Evolutionary conservation across 2,797 vertebrate genomes (phyloP).

Genomic region (Lemur catta): DNA sequence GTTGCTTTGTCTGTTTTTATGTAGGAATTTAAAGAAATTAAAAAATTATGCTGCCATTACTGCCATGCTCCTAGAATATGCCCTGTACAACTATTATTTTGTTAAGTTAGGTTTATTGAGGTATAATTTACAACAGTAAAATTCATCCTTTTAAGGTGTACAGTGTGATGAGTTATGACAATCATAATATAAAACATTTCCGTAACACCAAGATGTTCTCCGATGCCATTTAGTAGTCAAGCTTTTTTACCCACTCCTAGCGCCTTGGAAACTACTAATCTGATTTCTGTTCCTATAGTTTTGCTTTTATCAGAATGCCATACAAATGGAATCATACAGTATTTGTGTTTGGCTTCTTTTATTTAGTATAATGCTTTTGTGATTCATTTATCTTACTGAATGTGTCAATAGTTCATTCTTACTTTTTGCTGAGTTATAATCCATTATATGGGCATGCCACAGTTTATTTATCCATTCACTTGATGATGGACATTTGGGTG

Average conservation of each 20-base stretch:
- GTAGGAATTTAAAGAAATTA: neutral
- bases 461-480: neutral
- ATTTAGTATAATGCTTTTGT: neutral
- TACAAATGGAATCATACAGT: neutral
- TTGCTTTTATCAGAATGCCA: neutral
- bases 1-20: neutral
- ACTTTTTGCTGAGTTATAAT: neutral
- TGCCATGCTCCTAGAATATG: neutral
- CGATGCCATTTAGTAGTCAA: neutral
- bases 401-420: neutral
- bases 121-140: neutral
- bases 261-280: neutral
- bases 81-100: neutral
- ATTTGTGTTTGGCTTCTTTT: neutral
- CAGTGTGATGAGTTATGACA: neutral
- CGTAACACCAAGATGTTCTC: neutral
- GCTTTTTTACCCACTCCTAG: neutral
- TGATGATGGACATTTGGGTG: neutral
- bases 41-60: neutral
- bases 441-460: neutral
- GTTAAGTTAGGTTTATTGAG: neutral
- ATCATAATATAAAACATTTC: neutral
- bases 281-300: neutral
- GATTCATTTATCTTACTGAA: neutral
- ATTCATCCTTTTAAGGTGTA: neutral